Conservation (phyloP, 2,888 invertebrate species). For the Priocnemis perturbator region DNA sequence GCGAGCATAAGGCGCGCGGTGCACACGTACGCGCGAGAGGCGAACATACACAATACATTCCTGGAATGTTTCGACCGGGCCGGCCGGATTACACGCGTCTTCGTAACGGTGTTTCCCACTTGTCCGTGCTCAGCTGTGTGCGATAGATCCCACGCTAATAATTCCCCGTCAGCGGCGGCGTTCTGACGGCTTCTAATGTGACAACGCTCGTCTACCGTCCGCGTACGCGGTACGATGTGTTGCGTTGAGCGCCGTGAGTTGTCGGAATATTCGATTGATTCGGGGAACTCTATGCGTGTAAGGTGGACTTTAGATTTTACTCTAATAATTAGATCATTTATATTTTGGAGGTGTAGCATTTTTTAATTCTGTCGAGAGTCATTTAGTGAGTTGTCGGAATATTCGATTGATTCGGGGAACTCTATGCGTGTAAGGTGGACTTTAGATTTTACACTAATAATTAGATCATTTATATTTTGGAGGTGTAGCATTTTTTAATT, state of each 20-base stretch:
- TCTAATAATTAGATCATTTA: too few species aligned
- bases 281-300: too few species aligned
- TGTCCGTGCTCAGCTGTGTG: conserved; percentile 39
- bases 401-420: too few species aligned
- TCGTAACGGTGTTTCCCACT: conserved; percentile 67
- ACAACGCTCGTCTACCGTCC: conserved; percentile 34
- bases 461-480: too few species aligned
- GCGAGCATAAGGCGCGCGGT: background rate
- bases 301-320: too few species aligned
- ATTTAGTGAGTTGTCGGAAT: conserved; percentile 2
- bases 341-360: too few species aligned
- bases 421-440: too few species aligned
- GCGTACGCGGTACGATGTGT: too few species aligned
- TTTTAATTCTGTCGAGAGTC: too few species aligned
- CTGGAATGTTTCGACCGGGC: conserved; percentile 64
- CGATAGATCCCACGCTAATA: conserved; percentile 70
- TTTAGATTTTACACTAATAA: too few species aligned
- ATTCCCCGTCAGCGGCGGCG: conserved; percentile 60
- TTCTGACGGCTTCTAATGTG: conserved; percentile 50
- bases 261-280: background rate
- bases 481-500: too few species aligned
- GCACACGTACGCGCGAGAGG: conserved; percentile 14
- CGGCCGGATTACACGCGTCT: conserved; percentile 54
- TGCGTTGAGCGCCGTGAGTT: conserved; percentile 10
- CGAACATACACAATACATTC: conserved; percentile 66